Evolutionary conservation across 2,888 invertebrate genomes (phyloP), one percentile per base, ranked within the genome.

Genomic region (Drosophila falleni): DNA sequence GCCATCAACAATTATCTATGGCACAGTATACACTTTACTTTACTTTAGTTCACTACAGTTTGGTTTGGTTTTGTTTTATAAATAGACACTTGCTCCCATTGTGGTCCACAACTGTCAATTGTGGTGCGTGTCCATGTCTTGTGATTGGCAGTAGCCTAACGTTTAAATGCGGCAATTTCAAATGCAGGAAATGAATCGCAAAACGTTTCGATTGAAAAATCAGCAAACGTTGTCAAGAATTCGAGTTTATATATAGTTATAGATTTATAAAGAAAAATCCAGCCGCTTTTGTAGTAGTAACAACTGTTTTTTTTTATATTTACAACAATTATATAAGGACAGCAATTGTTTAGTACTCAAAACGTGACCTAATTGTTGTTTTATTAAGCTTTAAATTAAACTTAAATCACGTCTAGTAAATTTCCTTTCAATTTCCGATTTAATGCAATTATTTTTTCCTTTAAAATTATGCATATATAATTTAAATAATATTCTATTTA

Each of bases 1-100:
- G 86, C 89, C 90, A 84, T 72, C 79, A 71, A 66, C 82, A 81
- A 89, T 89, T 88, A 80, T 69, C 33, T 69, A 71, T 66, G 58
- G 64, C 70, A 61, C n/a, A 37, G 26, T 58, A 39, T 55, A 37
- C 31, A 33, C 31, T 55, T 29, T 9, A 5, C 46, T 29, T 23
- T 15, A 46, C n/a, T 46, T 35, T 9, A 5, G 35, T 29, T 23
- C 15, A 46, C n/a, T 46, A 26, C 8, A 26, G 47, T 71, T 54
- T 54, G 53, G 51, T 46, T 68, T 35, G 69, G 44, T 65, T 67
- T 31, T 54, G 42, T 74, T 78, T 76, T 89, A 89, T 71, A 84
- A 84, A 84, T 84, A 89, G 84, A 81, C 60, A 55, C 72, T 76
- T 47, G 68, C 74, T 63, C 47, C 53, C 50, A 70, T 75, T 89